Conservation (phyloP, 2,113 vertebrate genomes). For the Pongo abelii region DNA sequence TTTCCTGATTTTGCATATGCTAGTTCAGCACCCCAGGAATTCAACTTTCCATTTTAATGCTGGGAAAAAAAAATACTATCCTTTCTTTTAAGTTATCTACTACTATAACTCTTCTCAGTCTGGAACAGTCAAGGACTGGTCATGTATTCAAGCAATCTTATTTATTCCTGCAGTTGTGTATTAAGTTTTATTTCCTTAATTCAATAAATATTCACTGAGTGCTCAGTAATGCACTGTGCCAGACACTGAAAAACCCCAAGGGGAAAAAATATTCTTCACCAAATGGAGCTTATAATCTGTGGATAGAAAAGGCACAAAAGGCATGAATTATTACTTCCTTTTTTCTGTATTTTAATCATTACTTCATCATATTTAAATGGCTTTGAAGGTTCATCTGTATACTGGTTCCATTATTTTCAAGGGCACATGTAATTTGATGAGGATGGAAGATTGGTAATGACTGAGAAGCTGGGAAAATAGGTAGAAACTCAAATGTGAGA, state of each 20-base stretch:
- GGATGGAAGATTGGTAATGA: background rate
- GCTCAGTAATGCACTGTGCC: background rate
- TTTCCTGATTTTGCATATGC: background rate
- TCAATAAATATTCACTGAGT: slow-evolving; percentile 1
- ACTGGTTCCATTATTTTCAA: slow-evolving; percentile 20
- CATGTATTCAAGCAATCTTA: background rate
- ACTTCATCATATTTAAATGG: slow-evolving; percentile 17
- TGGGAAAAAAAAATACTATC: background rate
- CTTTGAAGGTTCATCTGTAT: background rate
- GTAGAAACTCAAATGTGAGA: background rate
- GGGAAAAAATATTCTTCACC: background rate
- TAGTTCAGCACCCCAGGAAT: background rate
- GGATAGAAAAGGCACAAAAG: background rate
- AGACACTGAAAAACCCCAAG: background rate
- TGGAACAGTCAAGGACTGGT: background rate
- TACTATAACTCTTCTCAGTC: background rate
- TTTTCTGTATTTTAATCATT: slow-evolving; percentile 34
- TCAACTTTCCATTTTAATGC: background rate
- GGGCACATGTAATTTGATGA: slow-evolving; percentile 30
- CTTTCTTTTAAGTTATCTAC: background rate
- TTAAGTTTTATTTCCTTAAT: slow-evolving; percentile 23
- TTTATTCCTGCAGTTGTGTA: slow-evolving; percentile 1
- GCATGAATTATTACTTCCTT: background rate
- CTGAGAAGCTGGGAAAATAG: background rate
- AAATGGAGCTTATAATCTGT: background rate